Conservation (phyloP, 1,140 invertebrate species). For the Drosophila lacertosa region DNA sequence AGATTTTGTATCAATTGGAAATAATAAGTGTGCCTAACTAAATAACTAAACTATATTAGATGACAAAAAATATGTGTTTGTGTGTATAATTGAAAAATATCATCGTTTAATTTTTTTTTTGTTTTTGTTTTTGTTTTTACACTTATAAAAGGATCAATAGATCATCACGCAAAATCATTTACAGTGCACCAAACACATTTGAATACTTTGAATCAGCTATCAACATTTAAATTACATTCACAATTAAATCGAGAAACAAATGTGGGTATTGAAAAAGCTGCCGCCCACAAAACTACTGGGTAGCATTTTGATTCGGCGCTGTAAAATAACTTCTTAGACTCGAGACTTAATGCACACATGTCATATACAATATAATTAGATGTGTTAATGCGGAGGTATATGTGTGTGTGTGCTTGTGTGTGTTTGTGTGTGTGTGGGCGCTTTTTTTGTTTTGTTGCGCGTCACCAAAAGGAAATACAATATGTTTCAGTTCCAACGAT, state of each 20-base stretch:
- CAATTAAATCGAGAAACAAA: conserved; percentile 16
- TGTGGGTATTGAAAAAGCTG: neutral
- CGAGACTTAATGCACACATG: conserved; percentile 21
- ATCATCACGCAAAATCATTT: conserved; percentile 41
- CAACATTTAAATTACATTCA: conserved; percentile 29
- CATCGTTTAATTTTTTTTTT: neutral
- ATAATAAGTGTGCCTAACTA: conserved; percentile 65
- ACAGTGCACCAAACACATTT: conserved; percentile 33
- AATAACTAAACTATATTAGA: conserved; percentile 65
- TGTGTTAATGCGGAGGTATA: conserved; percentile 7
- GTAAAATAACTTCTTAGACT: conserved; percentile 30
- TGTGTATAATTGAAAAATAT: conserved; percentile 18
- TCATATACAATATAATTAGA: conserved; percentile 18
- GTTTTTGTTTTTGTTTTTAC: conserved; percentile 18
- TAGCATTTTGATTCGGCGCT: conserved; percentile 11
- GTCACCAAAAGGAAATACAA: conserved; percentile 38
- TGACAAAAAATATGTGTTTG: conserved; percentile 17
- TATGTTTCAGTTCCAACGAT: conserved; percentile 72
- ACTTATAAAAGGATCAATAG: conserved; percentile 36
- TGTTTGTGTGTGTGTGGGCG: conserved; percentile 17
- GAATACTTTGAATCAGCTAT: conserved; percentile 25
- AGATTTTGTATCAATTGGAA: conserved; percentile 59
- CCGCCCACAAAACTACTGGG: neutral
- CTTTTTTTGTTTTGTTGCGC: conserved; percentile 36
- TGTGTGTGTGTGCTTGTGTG: conserved; percentile 18